A percentile compares a stretch with the other conserved stretches of the same genome.
These are phyloP conservation scores for Tauraco erythrolophus DNA, from an alignment of 2,113 vertebrate genomes.

Conservation along the genomic window DNA sequence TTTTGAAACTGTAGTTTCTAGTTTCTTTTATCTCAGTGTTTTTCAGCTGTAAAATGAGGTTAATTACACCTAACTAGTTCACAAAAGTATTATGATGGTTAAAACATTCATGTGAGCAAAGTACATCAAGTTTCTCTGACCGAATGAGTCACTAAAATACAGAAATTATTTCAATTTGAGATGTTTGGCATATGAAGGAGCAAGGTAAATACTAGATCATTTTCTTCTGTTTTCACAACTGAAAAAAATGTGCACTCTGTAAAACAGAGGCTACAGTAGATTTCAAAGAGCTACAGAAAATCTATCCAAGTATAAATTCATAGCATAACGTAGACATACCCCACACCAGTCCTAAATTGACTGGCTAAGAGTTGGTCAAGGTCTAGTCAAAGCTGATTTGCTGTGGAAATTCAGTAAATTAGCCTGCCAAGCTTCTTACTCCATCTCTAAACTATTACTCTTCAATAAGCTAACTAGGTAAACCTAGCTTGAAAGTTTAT, in stretches of 20 bases:
- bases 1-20: neutral
- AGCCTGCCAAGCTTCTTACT: neutral
- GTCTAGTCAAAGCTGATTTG: neutral
- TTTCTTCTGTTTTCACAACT: constrained; percentile 30
- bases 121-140: neutral
- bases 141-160: neutral
- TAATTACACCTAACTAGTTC: neutral
- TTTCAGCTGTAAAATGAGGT: neutral
- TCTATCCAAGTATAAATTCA: neutral
- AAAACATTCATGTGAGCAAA: neutral
- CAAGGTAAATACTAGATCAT: neutral
- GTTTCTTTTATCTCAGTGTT: neutral
- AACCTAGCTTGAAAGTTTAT: neutral
- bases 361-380: neutral
- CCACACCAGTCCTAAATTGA: neutral
- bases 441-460: neutral
- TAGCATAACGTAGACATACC: neutral
- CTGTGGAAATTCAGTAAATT: neutral
- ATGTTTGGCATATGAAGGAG: neutral
- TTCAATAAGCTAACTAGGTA: neutral
- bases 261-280: neutral
- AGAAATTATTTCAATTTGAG: constrained; percentile 9
- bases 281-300: neutral
- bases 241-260: neutral
- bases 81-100: neutral